Base-by-base conservation (phyloP, 2,113 vertebrate genomes). In the Tylochromis polylepis region DNA sequence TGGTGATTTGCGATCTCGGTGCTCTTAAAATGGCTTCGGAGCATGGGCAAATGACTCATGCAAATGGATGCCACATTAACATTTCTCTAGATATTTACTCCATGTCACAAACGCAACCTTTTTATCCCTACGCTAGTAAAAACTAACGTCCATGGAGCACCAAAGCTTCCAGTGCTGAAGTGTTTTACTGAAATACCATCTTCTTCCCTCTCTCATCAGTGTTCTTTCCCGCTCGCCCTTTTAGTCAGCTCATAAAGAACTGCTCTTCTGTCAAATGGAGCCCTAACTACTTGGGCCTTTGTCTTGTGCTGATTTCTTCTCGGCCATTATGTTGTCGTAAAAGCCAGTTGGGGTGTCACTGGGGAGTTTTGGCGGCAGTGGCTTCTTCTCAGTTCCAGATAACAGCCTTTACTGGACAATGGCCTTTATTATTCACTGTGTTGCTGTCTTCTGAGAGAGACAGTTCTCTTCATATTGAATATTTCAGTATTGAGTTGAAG, bases 21-120 rank as follows among this genome's bases (percentile, higher is more conserved):
- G 87, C 85, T 91, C 85, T 90, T 94, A 95, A 95, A 95, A 95
- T 94, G 94, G 94, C 94, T 90, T 93, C 92, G 67, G 84, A 85
- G 86, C 86, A 87, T 18, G 86, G 81, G 84, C 90, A 87, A 92
- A 85, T 91, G 94, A 89, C 81, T 91, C 90, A 80, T 92, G 94
- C 93, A 95, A 95, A 95, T 94, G 94, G 94, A 85, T 87, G 87
- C 91, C 93, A 65, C 87, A 91, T 94, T 93, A 91, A 89, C 90
- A 91, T 93, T 93, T 92, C 83, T 87, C 67, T 70, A 85, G 77
- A 90, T 92, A 89, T 93, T 92, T 92, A 91, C 91, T 85, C 89
- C 85, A 72, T 65, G 67, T 67, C 58, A 41, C 38, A 85, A 87
- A 90, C 7, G 29, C 72, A 53, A 78, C 80, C 60, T 86, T 55